Base-by-base conservation (phyloP, 2,888 invertebrate species). In the Leptopterna dolabrata region DNA sequence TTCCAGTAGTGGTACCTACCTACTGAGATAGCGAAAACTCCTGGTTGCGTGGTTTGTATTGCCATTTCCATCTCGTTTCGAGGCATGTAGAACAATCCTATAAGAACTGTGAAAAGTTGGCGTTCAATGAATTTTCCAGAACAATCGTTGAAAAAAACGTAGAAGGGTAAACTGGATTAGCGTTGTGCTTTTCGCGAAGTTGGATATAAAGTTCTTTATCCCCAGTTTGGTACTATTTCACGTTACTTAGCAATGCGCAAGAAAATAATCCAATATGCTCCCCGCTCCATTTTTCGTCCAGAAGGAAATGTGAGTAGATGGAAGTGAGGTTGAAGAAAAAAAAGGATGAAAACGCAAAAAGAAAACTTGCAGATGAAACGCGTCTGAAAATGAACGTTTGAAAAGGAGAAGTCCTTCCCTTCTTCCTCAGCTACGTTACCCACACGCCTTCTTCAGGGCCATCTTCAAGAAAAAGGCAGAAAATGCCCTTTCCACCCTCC, bases 321-420 rank as follows among this genome's bases (percentile, higher is more conserved):
- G 27, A 63, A 63, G 63, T n/a, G 63, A 63, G 27, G 24, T 63
- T 24, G 13, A 24, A 55, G n/a, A 55, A 24, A 51, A 63, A 63
- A 63, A 63, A 9, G 27, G 24, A 30, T 36, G 36, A 43, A 45
- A 78, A 78, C 78, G 43, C 19, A 24, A n/a, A 45, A 78, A 78
- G 78, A 78, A 78, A 78, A 78, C 78, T 78, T 78, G 27, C 19
- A 19, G 27, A 45, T 43, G 19, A 78, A 78, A 78, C 78, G 78
- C 47, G 78, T 78, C 47, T 41, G 78, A 78, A 45, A 45, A 78
- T 78, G 47, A 78, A 19, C 78, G 43, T 45, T 78, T 78, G 63
- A 41, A 45, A 27, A 45, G 45, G 47, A 78, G 45, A 45, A 73
- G 16, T 73, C 73, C 19, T 73, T 43, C 78, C 13, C 16, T 29